phyloP scores from a whole-genome alignment of 2,113 vertebrate species.

The Ranitomeya variabilis region DNA sequence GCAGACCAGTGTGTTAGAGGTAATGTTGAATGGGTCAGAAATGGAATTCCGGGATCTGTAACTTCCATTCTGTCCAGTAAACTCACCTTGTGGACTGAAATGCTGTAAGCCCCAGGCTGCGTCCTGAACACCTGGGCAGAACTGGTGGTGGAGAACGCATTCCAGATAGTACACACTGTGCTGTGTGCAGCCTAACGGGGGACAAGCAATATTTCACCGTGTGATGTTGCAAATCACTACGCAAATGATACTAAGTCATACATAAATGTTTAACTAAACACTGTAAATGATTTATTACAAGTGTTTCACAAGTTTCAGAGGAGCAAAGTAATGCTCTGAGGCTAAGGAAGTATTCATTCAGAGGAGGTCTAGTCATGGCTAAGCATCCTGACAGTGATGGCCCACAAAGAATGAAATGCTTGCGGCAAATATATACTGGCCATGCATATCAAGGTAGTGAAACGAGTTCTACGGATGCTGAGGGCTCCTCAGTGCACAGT shows the following conservation, averaged over 20 bases:
- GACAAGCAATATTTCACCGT: neutral
- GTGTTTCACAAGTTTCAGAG: neutral
- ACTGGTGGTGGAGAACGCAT: neutral
- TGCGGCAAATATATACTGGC: neutral
- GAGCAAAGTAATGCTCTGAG: neutral
- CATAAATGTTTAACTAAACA: neutral
- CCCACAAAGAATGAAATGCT: neutral
- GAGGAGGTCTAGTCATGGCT: neutral
- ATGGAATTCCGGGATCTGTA: slow-evolving; percentile 1
- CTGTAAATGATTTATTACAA: slow-evolving; percentile 27
- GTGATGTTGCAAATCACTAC: neutral
- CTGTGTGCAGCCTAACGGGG: neutral
- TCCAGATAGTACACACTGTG: neutral
- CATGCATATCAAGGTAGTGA: neutral
- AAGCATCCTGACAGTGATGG: slow-evolving; percentile 1
- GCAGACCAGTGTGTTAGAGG: neutral
- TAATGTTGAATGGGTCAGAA: neutral
- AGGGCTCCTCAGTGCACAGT: neutral
- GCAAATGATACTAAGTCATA: neutral
- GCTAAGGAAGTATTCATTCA: neutral
- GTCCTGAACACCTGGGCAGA: slow-evolving; percentile 35
- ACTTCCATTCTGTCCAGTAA: neutral
- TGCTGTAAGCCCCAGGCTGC: neutral
- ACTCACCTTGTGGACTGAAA: slow-evolving; percentile 14
- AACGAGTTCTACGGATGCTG: neutral